phyloP scores from a whole-genome alignment of 2,888 invertebrate species.

The Orthosia incerta region DNA sequence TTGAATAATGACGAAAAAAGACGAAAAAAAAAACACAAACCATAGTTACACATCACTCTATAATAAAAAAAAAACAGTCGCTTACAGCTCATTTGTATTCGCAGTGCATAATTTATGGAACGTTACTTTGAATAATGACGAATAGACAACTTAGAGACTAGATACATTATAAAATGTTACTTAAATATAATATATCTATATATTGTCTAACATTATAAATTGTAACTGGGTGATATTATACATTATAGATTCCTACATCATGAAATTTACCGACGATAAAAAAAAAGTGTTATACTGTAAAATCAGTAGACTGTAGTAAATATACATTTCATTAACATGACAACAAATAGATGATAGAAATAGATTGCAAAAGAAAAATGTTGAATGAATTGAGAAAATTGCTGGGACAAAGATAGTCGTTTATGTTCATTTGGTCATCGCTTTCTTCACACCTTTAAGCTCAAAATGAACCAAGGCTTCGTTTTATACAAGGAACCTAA shows the following conservation, averaged over 20 bases:
- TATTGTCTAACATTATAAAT: not conserved
- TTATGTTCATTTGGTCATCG: not conserved
- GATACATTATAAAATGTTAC: not conserved
- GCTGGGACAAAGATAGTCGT: not conserved
- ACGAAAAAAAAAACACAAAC: slow-evolving; percentile 24
- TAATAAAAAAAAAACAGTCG: slow-evolving; percentile 47
- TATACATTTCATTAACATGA: no score
- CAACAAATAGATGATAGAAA: no score
- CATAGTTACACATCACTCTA: slow-evolving; percentile 28
- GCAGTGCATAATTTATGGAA: slow-evolving; percentile 33
- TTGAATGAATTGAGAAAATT: not conserved
- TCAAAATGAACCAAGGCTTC: not conserved
- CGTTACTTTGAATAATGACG: not conserved
- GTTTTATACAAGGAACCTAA: not conserved
- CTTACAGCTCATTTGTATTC: slow-evolving; percentile 44
- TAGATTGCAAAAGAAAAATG: not conserved
- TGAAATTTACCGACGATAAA: no score
- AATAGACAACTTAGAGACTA: slow-evolving; percentile 2
- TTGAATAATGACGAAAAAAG: not conserved
- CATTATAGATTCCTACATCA: no score
- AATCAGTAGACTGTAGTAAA: no score
- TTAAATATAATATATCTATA: not conserved
- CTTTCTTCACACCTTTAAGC: not conserved
- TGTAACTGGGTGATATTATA: no score
- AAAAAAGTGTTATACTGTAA: no score